These are phyloP conservation scores for Gadopsis bispinosus DNA, from an alignment of 2,797 vertebrate genomes.

Conservation along the genomic window DNA sequence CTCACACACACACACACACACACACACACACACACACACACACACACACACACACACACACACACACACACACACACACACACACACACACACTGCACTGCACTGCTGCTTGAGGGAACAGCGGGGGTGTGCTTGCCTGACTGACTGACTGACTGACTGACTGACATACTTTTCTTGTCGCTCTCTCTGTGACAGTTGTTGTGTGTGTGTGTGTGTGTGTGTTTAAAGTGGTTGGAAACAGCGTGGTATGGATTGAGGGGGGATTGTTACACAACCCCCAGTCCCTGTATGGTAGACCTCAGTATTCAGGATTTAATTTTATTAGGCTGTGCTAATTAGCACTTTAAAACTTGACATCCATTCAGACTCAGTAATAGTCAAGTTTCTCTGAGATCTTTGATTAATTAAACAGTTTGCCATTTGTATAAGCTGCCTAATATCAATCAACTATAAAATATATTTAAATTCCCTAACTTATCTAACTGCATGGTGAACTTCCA, in stretches of 20 bases:
- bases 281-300: constrained; percentile 27
- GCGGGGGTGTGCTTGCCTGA: constrained; percentile 58
- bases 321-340: constrained; percentile 62
- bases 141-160: constrained; percentile 66
- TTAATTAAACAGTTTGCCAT: not conserved
- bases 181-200: constrained; percentile 34
- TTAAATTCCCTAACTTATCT: not conserved
- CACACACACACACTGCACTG: constrained; percentile 29
- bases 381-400: constrained; percentile 20
- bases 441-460: not conserved
- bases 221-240: constrained; percentile 27
- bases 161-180: constrained; percentile 57
- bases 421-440: not conserved
- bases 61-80: constrained; percentile 17
- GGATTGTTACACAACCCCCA: constrained; percentile 72
- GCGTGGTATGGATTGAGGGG: constrained; percentile 44
- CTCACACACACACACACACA: too few species aligned
- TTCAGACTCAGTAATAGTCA: constrained; percentile 33
- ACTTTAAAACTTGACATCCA: constrained; percentile 40
- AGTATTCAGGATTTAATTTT: constrained; percentile 66
- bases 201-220: constrained; percentile 19
- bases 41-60: constrained; percentile 37
- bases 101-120: constrained; percentile 57
- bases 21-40: constrained; percentile 1
- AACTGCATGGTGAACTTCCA: not conserved